Evolutionary conservation across 2,113 vertebrate species (phyloP), one percentile per base, ranked within the genome.

Genomic region (Pheucticus melanocephalus): DNA sequence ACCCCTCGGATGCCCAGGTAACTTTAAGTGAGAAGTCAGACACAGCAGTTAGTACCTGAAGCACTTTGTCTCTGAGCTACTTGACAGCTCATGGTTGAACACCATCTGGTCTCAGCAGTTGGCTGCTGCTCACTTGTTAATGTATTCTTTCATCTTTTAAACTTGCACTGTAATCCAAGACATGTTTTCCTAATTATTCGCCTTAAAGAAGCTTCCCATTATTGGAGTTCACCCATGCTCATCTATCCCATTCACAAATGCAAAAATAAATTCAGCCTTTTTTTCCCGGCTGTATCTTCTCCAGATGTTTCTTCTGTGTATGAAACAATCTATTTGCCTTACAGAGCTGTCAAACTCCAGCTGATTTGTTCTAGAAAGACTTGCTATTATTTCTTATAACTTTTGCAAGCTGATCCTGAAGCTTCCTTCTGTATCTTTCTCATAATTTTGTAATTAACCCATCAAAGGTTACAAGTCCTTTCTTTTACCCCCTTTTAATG

Each of bases 1-100:
- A 45, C 5, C 5, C 4, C 13, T 5, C 9, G 18, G 44, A 50
- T 6, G 6, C 12, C 0, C 0, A 60, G 27, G 31, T 11, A 75
- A 42, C 33, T 89, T 59, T 31, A 33, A 48, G 40, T 35, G 40
- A 73, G n/a, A 47, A 68, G 68, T 28, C 39, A 86, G 53, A 68
- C 35, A 15, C 18, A 68, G 40, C 31, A 61, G 25, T 42, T 47
- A 42, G 47, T 23, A 86, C 53, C 35, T 81, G 75, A 68, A 73
- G 27, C 31, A 61, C 37, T 85, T 68, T 6, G 23, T 48, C 31
- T 60, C 28, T 57, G 61, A 88, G 61, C 75, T 77, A 33, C 82
- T 76, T 76, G 66, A 72, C 69, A 63, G 22, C 44, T 68, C 20
- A 3, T 64, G 47, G 60, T 42, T 66, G 33, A 79, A 31, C 25